phyloP scores from a whole-genome alignment of 2,888 invertebrate genomes.

The Myopa testacea region DNA sequence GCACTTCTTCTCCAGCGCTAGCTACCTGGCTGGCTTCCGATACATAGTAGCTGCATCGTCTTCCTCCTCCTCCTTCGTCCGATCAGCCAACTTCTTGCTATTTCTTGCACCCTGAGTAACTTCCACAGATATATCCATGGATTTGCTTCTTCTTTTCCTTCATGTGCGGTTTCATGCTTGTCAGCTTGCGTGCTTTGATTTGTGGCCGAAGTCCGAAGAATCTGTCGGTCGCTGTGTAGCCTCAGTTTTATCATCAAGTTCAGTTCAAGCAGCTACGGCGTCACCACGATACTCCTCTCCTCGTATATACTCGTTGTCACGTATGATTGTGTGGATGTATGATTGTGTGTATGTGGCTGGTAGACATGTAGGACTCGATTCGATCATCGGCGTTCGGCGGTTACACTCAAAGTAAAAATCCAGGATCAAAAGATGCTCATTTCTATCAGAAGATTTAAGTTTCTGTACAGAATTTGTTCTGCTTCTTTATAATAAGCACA shows the following conservation, averaged over 20 bases:
- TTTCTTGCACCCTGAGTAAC: not conserved
- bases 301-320: not conserved
- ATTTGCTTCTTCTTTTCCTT: slow-evolving; percentile 50
- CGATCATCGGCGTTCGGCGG: not conserved
- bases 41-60: not conserved
- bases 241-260: not conserved
- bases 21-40: not conserved
- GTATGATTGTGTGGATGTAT: not conserved
- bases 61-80: not conserved
- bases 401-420: not conserved
- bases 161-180: slow-evolving; percentile 41
- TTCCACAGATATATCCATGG: slow-evolving; percentile 26
- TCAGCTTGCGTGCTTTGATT: slow-evolving; percentile 30
- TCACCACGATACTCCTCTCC: not conserved
- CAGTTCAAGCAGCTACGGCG: not conserved
- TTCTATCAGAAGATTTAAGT: too few relatives aligned
- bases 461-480: too few relatives aligned
- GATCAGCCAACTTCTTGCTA: not conserved
- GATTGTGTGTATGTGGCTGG: not conserved
- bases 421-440: not conserved
- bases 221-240: slow-evolving; percentile 9
- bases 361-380: not conserved
- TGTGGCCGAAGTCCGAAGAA: slow-evolving; percentile 26
- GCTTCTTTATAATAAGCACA: too few relatives aligned
- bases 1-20: slow-evolving; percentile 20